Evolutionary conservation across 2,888 invertebrate species (phyloP), one percentile per base, ranked within the genome.

Genomic region (Parthenolecanium corni): DNA sequence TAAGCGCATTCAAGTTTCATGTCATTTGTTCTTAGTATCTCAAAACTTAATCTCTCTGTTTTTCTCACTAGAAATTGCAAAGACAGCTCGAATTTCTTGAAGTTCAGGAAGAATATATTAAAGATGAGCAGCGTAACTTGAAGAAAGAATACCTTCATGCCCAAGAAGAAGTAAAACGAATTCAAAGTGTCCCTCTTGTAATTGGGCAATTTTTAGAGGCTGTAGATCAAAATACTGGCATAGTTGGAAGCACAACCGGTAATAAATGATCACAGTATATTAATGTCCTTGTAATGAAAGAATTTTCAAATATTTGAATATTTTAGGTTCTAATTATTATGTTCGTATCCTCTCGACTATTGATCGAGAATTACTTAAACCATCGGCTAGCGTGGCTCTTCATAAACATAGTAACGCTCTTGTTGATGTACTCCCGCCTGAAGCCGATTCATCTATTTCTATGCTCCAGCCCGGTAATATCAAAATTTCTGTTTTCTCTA

Each of bases 341-440:
- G 98, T 99, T 14, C 83, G 97, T 18, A 98, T 98, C 72, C 76
- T 99, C 64, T 97, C 97, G 2, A 98, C 98, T 3, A 93, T 99
- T 69, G 98, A 99, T 74, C 79, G 97, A 14, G 98, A 99, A 74
- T 76, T 98, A 65, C 75, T 99, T 68, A 97, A 98, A 73, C 96
- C 98, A 0, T 96, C 96, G 1, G 95, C 97, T 14, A 96, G 95
- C 68, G 98, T 98, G 24, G 97, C 97, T 18, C 79, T 98, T 36
- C 98, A 98, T 74, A 98, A 98, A 74, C 97, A 98, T 76, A 96
- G 96, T 71, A 98, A 99, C 81, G 97, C 98, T n/a, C 78, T 98
- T 64, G 98, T 98, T 0, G 98, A 98, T 79, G 97, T 98, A 3
- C 76, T 98, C 46, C 98, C 98, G 4, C 97, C 98, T 1, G 98